Evolutionary conservation across 2,888 invertebrate genomes (phyloP), one percentile per base, ranked within the genome.

Genomic region (Watsonalla binaria): DNA sequence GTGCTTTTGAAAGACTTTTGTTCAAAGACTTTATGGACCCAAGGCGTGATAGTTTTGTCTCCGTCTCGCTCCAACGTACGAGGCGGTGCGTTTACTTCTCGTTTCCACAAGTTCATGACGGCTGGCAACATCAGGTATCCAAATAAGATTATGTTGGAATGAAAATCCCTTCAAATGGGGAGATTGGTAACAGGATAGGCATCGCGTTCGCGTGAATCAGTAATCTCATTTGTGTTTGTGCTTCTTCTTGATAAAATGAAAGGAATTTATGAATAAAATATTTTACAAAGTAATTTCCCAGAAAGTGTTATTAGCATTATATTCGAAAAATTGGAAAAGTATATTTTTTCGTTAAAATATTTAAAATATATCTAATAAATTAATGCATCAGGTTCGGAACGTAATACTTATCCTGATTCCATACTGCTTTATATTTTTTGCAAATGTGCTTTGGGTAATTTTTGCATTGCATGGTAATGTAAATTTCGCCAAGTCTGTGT

Each of bases 41-140:
- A 70, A 59, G 66, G 65, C 68, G 76, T 70, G 67, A 68, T 62
- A 66, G 74, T 68, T 61, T 65, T 57, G 57, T 65, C 57, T 62
- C 73, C 65, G 62, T 76, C 75, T 65, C 68, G 55, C 61, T 71
- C 61, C 72, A 63, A 60, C 74, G 55, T 65, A 68, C 71, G 74
- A 72, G 74, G 59, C 75, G 66, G 58, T 70, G 74, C 73, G 71
- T 66, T 61, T 60, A 60, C 78, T 62, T 82, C 79, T 74, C 76
- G 69, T 67, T 81, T 67, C 74, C 74, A 68, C 73, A 56, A 59
- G 78, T 80, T 75, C 76, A 86, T 84, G 85, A 78, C 66, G 76
- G 65, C 73, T 65, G 71, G 74, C 78, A 65, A 60, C 68, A 84
- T 83, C 86, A 86, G 85, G 86, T 86, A 86, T 70, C 59, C 52